Evolutionary conservation across 2,888 invertebrate species (phyloP).

Genomic region (Didymodactylos carnosus): DNA sequence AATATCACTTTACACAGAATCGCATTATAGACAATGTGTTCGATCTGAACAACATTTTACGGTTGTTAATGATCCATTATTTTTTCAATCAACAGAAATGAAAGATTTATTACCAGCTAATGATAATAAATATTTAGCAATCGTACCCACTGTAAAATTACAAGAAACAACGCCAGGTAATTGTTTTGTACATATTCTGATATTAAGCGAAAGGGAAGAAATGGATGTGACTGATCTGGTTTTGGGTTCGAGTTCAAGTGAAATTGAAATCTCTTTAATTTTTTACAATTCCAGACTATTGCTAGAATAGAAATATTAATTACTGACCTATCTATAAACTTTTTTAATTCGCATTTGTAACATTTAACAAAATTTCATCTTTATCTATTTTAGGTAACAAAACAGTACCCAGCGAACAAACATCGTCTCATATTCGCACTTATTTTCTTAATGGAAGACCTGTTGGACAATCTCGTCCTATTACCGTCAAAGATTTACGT

Average conservation of each 20-base stretch:
- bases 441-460: background rate
- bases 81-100: background rate
- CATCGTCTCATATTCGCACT: background rate
- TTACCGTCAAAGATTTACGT: background rate
- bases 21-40: background rate
- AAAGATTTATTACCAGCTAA: background rate
- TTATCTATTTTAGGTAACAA: too few relatives aligned
- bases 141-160: background rate
- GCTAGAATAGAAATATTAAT: too few relatives aligned
- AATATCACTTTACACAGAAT: background rate
- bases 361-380: too few relatives aligned
- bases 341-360: too few relatives aligned
- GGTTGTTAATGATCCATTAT: background rate
- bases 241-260: too few relatives aligned
- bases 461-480: background rate
- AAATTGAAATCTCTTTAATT: too few relatives aligned
- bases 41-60: background rate
- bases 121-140: background rate
- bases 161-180: background rate
- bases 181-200: too few relatives aligned
- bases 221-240: too few relatives aligned
- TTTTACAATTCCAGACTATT: too few relatives aligned
- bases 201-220: too few relatives aligned
- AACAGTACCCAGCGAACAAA: too few relatives aligned
- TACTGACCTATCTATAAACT: too few relatives aligned